Conservation (phyloP, 2,888 invertebrate species). For the Caenorhabditis becei region DNA sequence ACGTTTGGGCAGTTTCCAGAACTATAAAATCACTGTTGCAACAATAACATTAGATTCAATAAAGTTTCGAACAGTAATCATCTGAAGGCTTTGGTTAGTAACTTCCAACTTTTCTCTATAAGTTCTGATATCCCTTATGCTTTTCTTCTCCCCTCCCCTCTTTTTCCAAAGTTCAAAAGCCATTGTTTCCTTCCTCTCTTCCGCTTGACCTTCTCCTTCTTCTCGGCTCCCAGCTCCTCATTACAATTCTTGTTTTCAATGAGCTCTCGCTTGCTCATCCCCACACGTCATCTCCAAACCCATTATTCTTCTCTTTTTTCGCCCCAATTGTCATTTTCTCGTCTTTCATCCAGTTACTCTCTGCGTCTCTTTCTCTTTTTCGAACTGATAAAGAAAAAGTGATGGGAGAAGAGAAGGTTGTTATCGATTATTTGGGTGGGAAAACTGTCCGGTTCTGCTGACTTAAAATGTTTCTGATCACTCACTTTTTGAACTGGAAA, state of each 20-base stretch:
- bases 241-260: not conserved
- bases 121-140: too few species aligned
- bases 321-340: not conserved
- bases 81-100: too few species aligned
- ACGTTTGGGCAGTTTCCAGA: too few species aligned
- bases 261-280: not conserved
- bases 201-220: not conserved
- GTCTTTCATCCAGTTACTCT: constrained; percentile 3
- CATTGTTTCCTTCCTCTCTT: not conserved
- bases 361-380: constrained; percentile 14
- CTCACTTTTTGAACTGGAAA: too few species aligned
- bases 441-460: too few species aligned
- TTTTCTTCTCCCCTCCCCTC: too few species aligned
- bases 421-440: not conserved
- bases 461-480: too few species aligned
- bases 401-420: not conserved
- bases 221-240: too few species aligned
- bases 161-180: not conserved
- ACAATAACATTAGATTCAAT: too few species aligned
- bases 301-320: constrained; percentile 5
- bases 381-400: not conserved
- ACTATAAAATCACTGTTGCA: too few species aligned
- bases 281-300: constrained; percentile 3
- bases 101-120: too few species aligned
- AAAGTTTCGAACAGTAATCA: too few species aligned